Conservation (phyloP, 2,113 vertebrate genomes). For the Brienomyrus brachyistius region DNA sequence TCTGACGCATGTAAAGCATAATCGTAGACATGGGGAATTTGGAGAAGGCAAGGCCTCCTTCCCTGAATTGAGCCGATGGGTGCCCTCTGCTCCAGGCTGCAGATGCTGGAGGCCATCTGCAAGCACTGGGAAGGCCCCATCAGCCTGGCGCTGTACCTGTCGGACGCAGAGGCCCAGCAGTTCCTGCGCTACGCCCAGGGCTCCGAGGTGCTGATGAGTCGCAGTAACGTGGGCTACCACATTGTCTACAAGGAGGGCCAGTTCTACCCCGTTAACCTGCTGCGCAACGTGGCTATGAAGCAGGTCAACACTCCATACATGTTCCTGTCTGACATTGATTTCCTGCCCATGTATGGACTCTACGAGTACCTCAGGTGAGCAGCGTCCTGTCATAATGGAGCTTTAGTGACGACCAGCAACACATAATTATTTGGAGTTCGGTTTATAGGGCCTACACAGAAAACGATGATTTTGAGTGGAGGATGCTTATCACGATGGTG, state of each 20-base stretch:
- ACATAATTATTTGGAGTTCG: not conserved
- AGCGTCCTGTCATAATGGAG: not conserved
- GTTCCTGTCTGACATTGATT: slow-evolving; percentile 98
- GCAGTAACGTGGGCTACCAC: slow-evolving; percentile 91
- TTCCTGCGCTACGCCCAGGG: slow-evolving; percentile 98
- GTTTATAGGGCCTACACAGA: not conserved
- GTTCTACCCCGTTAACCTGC: slow-evolving; percentile 96
- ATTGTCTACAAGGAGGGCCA: slow-evolving; percentile 98
- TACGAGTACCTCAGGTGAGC: slow-evolving; percentile 95
- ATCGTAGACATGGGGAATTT: not conserved
- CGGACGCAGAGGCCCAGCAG: slow-evolving; percentile 93
- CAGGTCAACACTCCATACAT: slow-evolving; percentile 94
- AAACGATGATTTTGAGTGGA: not conserved
- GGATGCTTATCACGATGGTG: not conserved
- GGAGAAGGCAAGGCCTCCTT: not conserved
- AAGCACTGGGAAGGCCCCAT: slow-evolving; percentile 98
- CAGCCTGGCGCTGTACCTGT: slow-evolving; percentile 95
- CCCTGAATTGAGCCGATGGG: not conserved
- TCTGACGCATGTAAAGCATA: not conserved
- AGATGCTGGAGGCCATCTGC: slow-evolving; percentile 98
- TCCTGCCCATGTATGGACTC: slow-evolving; percentile 98
- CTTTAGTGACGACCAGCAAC: not conserved
- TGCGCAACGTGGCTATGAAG: slow-evolving; percentile 93
- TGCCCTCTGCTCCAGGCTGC: slow-evolving; percentile 64
- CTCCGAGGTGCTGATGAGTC: slow-evolving; percentile 90